These are phyloP conservation scores for Platanista minor DNA, from an alignment of 2,113 vertebrate species.

Conservation along the genomic window DNA sequence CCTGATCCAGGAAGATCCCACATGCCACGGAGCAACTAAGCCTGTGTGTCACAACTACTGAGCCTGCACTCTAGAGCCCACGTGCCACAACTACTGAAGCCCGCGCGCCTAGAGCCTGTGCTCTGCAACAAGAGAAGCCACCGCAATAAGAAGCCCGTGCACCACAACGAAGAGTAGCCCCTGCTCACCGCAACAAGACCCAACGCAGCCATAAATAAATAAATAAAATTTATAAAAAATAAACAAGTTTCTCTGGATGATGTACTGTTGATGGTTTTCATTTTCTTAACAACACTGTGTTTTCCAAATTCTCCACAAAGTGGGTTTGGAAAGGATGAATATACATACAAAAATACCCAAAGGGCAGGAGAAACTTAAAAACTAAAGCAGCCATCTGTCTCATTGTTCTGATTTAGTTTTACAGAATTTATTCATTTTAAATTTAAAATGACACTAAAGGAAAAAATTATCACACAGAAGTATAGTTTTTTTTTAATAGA, in stretches of 20 bases:
- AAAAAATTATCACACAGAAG: background rate
- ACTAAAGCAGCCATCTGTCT: slow-evolving; percentile 7
- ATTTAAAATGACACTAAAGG: background rate
- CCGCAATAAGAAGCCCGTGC: too few species aligned
- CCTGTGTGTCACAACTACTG: too few species aligned
- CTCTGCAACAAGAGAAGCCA: too few species aligned
- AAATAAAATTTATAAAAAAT: too few species aligned
- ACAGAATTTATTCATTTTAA: slow-evolving; percentile 29
- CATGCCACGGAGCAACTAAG: too few species aligned
- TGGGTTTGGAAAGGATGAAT: background rate
- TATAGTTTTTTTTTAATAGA: background rate
- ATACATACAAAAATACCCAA: background rate
- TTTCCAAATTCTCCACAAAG: slow-evolving; percentile 45
- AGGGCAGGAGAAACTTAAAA: background rate
- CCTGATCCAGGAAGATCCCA: too few species aligned
- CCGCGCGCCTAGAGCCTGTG: too few species aligned
- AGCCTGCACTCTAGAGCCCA: too few species aligned
- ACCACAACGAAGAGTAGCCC: too few species aligned
- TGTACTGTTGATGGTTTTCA: background rate
- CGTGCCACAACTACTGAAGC: too few species aligned
- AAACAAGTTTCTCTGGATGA: background rate
- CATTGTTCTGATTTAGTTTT: background rate
- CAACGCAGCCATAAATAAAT: too few species aligned
- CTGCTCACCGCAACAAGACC: too few species aligned
- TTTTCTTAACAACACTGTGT: slow-evolving; percentile 2